Base-by-base conservation (phyloP, 30 jellyfish, hydroid and myxozoan genomes). In the Phacellophora camtschatica region DNA sequence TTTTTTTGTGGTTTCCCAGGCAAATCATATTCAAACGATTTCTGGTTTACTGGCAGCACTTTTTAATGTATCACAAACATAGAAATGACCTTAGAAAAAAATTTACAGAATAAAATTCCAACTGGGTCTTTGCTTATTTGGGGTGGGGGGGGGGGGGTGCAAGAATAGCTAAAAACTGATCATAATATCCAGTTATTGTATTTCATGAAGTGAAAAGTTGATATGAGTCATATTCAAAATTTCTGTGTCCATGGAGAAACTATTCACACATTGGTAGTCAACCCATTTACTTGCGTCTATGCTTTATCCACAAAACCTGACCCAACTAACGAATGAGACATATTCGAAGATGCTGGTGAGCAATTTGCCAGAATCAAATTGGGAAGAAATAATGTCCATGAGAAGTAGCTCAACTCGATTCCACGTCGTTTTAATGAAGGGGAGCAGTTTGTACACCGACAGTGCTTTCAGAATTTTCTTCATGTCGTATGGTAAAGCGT, bases 381-480 rank as follows among this genome's bases (percentile, higher is more conserved):
- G 85, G 85, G 57, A 16, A 76, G 85, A 0, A 34, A 7, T 2
- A 12, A 49, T 49, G 27, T 30, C n/a, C 73, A 71, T 25, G 54
- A 71, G 51, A 48, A 71, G 73, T 76, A 71, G 76, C 27, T 71
- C 43, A 45, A 71, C 7, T 42, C 85, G 45, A 25, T 71, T 45
- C 76, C 53, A 16, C 43, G 31, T 10, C 30, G 53, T 20, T 71
- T 71, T 71, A 25, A 42, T 41, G 73, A 43, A 24, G 85, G 85
- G 27, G 85, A 45, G 51, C 75, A 71, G 4, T 71, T 15, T 71
- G 29, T 18, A 20, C 71, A 71, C 41, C 45, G 76, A 36, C 85
- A 71, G 41, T 71, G 85, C 64, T 71, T 42, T 30, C 75, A 71
- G 41, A 71, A 71, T 10, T 49, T 71, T 71, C 71, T 56, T 56